phyloP scores from a whole-genome alignment of 53 echinoderm and acorn worm species.

The Luidia sarsii region DNA sequence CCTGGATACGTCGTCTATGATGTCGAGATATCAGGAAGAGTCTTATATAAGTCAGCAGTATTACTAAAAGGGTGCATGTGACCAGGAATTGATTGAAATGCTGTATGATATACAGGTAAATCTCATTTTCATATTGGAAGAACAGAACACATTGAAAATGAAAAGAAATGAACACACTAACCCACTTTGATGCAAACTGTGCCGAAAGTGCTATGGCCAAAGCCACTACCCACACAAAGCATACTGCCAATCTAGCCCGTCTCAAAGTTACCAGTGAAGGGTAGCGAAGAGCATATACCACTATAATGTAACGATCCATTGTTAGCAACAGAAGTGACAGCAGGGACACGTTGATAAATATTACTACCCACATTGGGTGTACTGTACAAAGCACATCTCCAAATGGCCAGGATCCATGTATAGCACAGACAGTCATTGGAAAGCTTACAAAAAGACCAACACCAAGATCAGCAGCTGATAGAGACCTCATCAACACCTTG shows the following conservation, averaged over 20 bases:
- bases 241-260: slow-evolving; percentile 18
- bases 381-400: slow-evolving; percentile 9
- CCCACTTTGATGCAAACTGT: not conserved
- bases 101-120: not conserved
- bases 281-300: slow-evolving; percentile 47
- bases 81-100: not conserved
- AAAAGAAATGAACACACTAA: not conserved
- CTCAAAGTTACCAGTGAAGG: slow-evolving; percentile 13
- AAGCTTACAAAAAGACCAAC: not conserved
- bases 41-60: slow-evolving; percentile 1
- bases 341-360: not conserved
- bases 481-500: slow-evolving; percentile 36
- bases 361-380: not conserved
- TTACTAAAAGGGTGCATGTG: not conserved
- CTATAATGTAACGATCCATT: slow-evolving; percentile 39
- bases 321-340: slow-evolving; percentile 27
- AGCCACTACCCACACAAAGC: not conserved
- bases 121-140: not conserved
- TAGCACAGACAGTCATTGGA: slow-evolving; percentile 2
- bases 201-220: not conserved
- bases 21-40: slow-evolving; percentile 32
- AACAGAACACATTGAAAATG: not conserved
- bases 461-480: slow-evolving; percentile 17
- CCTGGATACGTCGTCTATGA: slow-evolving; percentile 29
- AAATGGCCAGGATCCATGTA: slow-evolving; percentile 8